These are phyloP conservation scores for Galerucella calmariensis DNA, from an alignment of 2,888 invertebrate species.

Conservation along the genomic window DNA sequence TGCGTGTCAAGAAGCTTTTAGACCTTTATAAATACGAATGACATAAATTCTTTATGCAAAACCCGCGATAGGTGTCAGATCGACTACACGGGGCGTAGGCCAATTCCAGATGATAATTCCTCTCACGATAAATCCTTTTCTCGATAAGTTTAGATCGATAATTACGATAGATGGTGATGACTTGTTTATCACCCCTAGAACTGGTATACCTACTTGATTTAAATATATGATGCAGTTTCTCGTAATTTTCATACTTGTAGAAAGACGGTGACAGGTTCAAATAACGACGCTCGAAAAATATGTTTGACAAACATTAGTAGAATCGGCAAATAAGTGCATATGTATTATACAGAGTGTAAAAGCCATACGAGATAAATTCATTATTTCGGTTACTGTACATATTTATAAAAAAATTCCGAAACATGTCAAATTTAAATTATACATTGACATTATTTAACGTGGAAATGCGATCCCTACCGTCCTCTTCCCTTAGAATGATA, in stretches of 20 bases:
- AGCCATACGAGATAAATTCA: too few relatives aligned
- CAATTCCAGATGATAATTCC: slow-evolving; percentile 28
- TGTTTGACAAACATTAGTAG: neutral
- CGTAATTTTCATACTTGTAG: slow-evolving; percentile 44
- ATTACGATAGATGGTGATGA: slow-evolving; percentile 51
- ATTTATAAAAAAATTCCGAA: too few relatives aligned
- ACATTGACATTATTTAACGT: too few relatives aligned
- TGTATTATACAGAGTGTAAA: too few relatives aligned
- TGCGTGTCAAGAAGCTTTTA: slow-evolving; percentile 34
- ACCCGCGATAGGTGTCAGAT: slow-evolving; percentile 28
- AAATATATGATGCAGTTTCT: slow-evolving; percentile 51
- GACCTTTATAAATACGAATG: slow-evolving; percentile 26
- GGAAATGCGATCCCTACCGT: too few relatives aligned
- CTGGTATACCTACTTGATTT: slow-evolving; percentile 43
- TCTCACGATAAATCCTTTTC: slow-evolving; percentile 12
- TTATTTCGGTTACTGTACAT: too few relatives aligned
- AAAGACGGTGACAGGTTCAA: neutral
- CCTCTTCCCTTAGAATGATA: too few relatives aligned
- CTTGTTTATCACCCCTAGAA: slow-evolving; percentile 54
- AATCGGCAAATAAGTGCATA: neutral
- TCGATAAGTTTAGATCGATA: slow-evolving; percentile 50
- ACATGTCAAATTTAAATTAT: too few relatives aligned
- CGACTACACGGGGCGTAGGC: slow-evolving; percentile 30
- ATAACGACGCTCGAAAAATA: neutral
- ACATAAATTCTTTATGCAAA: slow-evolving; percentile 28